Conservation (phyloP, 2,113 vertebrate species). For the Ranitomeya variabilis region DNA sequence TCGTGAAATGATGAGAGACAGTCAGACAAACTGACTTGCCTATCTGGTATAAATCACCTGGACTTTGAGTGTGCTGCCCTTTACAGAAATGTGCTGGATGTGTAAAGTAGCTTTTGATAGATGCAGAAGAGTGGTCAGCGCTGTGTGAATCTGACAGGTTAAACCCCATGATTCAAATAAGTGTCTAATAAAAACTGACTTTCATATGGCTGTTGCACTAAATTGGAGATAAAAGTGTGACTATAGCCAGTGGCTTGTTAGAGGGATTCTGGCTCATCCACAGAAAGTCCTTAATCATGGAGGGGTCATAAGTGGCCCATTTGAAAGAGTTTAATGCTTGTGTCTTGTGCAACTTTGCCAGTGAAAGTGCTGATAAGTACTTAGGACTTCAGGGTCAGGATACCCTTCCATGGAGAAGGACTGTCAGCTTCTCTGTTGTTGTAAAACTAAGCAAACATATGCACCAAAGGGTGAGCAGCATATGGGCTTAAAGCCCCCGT, state of each 20-base stretch:
- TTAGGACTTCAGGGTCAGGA: background rate
- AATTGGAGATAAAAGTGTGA: conserved; percentile 37
- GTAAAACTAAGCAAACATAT: background rate
- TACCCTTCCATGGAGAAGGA: background rate
- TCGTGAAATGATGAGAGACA: conserved; percentile 43
- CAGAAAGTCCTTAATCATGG: conserved; percentile 20
- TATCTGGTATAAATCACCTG: conserved; percentile 1
- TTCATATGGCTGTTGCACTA: conserved; percentile 35
- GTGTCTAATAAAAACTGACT: conserved; percentile 52
- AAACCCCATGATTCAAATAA: conserved; percentile 37
- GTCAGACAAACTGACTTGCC: conserved; percentile 32
- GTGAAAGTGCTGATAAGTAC: background rate
- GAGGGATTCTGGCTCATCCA: background rate
- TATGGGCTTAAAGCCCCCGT: background rate
- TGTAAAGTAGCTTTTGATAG: conserved; percentile 49
- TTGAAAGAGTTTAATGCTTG: conserved; percentile 16
- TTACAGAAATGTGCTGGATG: conserved; percentile 1
- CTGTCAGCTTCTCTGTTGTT: background rate
- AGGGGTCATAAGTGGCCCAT: conserved; percentile 8
- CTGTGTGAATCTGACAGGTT: conserved; percentile 26
- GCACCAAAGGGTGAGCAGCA: background rate
- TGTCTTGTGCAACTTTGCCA: background rate
- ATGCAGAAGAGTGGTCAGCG: background rate
- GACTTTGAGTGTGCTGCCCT: conserved; percentile 2
- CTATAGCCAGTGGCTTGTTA: conserved; percentile 10